phyloP scores from a whole-genome alignment of 2,113 vertebrate genomes.

The Entelurus aequoreus region DNA sequence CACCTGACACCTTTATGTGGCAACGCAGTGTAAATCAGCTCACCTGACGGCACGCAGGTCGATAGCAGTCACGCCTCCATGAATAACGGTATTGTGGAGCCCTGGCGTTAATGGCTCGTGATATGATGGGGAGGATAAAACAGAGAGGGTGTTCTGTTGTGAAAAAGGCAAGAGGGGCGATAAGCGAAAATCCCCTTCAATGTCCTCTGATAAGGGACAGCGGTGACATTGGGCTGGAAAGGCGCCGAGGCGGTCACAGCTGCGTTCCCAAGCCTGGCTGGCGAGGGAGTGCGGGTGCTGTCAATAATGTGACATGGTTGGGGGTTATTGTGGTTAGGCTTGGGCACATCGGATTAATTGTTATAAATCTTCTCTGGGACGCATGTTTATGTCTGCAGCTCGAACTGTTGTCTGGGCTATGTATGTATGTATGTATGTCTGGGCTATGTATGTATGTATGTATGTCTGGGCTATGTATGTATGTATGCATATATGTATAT shows the following conservation, averaged over 20 bases:
- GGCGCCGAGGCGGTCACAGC: slow-evolving; percentile 61
- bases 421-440: no score
- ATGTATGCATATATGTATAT: no score
- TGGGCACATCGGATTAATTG: slow-evolving; percentile 69
- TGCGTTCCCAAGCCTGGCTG: slow-evolving; percentile 53
- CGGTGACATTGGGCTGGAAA: slow-evolving; percentile 64
- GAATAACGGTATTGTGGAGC: slow-evolving; percentile 66
- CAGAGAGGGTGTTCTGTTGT: slow-evolving; percentile 27
- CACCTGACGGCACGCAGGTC: slow-evolving; percentile 50
- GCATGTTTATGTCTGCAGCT: slow-evolving; percentile 47
- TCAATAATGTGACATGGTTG: slow-evolving; percentile 10
- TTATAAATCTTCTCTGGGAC: slow-evolving; percentile 63
- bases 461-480: neutral
- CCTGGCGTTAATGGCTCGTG: slow-evolving; percentile 57
- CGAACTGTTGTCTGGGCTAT: slow-evolving; percentile 28
- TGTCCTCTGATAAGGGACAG: slow-evolving; percentile 57
- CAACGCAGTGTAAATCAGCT: slow-evolving; percentile 51
- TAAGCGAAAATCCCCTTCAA: slow-evolving; percentile 48
- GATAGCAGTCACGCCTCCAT: slow-evolving; percentile 64
- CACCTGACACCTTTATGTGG: slow-evolving; percentile 47
- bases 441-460: no score
- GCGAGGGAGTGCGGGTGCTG: slow-evolving; percentile 19
- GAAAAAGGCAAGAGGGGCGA: slow-evolving; percentile 21
- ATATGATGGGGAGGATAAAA: slow-evolving; percentile 57
- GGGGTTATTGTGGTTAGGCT: slow-evolving; percentile 29